Base-by-base conservation (phyloP, 2,113 vertebrate genomes). In the Coracopsis vasa region DNA sequence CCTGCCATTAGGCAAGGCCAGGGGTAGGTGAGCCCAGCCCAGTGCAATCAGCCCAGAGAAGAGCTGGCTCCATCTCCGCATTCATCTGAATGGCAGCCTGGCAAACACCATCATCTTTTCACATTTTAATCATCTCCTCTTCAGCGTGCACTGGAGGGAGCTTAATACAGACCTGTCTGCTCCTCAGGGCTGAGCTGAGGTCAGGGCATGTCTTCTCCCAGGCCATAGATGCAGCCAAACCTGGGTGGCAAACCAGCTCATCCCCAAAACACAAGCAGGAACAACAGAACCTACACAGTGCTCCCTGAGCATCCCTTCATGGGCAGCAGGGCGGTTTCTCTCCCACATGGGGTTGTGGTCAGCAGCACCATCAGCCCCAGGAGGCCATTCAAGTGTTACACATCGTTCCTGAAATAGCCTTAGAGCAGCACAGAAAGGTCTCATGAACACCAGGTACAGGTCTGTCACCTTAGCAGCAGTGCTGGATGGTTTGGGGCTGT, bases 391-490 rank as follows among this genome's bases (percentile, higher is more conserved):
- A 10, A 23, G 11, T 4, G 2, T 42, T 24, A 16, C 20, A 7
- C 0, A 0, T 5, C 1, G 6, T 4, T 67, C 45, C 80, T 10
- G 7, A 28, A 60, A 10, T 0, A 48, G 60, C 61, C 64, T 16
- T 9, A 31, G 60, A 78, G 61, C 66, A 51, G 21, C 39, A 37
- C 17, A 51, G 31, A 21, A 47, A 67, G 39, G 47, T 13, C 72
- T 8, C 33, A 48, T 17, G 53, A 81, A 35, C 31, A 9, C 29
- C 19, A 12, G 60, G 16, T 21, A 23, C 6, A 2, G 31, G 77
- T 79, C 48, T 39, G 37, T 27, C 16, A 86, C 6, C 37, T 10
- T 13, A 81, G 1, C 24, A 65, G 67, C 71, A 31, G 29, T 9
- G 39, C 54, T 62, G 84, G 69, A 37, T 47, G 10, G 50, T 50